Percentiles rank a stretch among this genome's conserved stretches.
Evolutionary conservation across 2,113 vertebrate genomes (phyloP).

Genomic region (Tichodroma muraria): DNA sequence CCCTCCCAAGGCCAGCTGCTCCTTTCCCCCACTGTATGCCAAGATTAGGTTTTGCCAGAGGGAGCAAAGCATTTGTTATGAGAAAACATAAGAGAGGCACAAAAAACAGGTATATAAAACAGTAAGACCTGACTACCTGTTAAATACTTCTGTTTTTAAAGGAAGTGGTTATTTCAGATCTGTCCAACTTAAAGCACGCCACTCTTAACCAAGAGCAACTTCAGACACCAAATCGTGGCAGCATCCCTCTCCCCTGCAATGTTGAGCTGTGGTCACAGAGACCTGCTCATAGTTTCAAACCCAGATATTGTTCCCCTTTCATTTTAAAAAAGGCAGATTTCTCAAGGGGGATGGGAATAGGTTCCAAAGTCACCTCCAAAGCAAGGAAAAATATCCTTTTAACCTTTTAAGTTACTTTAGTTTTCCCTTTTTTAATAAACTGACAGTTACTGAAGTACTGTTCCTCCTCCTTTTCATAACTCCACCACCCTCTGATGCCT

Average conservation of each 20-base stretch:
- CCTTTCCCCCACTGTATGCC: rapidly evolving
- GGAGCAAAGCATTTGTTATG: background rate
- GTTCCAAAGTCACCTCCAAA: background rate
- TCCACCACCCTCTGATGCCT: background rate
- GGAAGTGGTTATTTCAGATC: background rate
- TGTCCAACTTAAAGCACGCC: background rate
- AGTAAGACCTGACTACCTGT: background rate
- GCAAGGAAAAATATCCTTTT: background rate
- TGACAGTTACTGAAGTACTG: background rate
- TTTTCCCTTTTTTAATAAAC: background rate
- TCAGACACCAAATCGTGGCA: rapidly evolving
- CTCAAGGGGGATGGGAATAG: background rate
- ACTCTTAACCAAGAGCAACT: background rate
- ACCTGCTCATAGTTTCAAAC: background rate
- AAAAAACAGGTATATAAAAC: background rate
- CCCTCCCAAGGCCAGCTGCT: background rate
- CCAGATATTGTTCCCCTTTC: background rate
- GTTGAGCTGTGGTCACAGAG: background rate
- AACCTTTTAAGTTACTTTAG: background rate
- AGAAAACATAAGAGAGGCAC: background rate
- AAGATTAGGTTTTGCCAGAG: background rate
- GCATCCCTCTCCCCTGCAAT: background rate
- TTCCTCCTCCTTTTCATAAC: background rate
- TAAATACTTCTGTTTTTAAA: background rate
- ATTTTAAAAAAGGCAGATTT: background rate